Conservation (phyloP, 2,888 invertebrate species). For the Pachymerium ferrugineum region DNA sequence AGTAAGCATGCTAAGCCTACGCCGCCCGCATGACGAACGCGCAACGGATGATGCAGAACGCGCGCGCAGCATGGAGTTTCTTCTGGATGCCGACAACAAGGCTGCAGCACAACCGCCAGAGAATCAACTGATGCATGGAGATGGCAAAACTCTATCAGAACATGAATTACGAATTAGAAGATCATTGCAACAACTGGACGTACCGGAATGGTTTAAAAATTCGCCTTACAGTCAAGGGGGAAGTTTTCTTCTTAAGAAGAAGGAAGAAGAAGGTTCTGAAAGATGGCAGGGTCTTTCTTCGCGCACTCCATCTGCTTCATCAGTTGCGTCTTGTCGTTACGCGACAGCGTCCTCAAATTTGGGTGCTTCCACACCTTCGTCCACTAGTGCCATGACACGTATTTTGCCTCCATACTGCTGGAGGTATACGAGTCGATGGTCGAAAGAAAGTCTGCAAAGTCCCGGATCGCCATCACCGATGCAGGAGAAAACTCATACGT, state of each 20-base stretch:
- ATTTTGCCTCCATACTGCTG: constrained; percentile 19
- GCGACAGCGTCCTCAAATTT: neutral
- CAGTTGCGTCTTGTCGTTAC: neutral
- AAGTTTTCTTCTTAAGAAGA: constrained; percentile 27
- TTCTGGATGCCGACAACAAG: constrained; percentile 86
- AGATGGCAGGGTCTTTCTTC: constrained; percentile 32
- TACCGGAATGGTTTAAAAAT: constrained; percentile 90
- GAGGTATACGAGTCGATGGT: neutral
- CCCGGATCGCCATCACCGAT: neutral
- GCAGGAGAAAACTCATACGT: neutral
- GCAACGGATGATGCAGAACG: constrained; percentile 39
- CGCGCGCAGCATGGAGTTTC: constrained; percentile 88
- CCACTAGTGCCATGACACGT: neutral
- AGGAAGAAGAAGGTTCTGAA: neutral
- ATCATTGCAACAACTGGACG: constrained; percentile 85
- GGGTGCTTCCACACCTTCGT: neutral
- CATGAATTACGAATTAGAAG: constrained; percentile 89
- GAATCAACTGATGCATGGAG: constrained; percentile 66
- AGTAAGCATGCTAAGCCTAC: constrained; percentile 36
- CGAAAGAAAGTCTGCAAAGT: neutral
- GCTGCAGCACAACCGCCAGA: constrained; percentile 84
- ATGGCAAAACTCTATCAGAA: constrained; percentile 74
- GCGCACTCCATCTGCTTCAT: constrained; percentile 35
- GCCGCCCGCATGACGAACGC: constrained; percentile 33
- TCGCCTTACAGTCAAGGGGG: constrained; percentile 54